Evolutionary conservation across 2,797 vertebrate species (phyloP).

Genomic region (Acanthis flammea): DNA sequence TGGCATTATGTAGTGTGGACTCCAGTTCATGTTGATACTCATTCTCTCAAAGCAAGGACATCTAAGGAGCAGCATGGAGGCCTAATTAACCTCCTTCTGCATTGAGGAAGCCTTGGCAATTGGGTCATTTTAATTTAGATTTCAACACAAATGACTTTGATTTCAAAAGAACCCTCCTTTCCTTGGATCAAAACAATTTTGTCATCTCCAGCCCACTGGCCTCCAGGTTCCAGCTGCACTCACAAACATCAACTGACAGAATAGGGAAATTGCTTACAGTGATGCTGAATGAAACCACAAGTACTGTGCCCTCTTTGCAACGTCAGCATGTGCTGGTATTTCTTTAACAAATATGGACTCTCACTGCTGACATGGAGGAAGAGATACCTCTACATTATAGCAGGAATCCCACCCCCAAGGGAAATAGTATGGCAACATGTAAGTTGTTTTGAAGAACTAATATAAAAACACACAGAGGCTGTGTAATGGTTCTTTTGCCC

Average conservation of each 20-base stretch:
- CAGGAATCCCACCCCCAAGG: not conserved
- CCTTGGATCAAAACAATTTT: not conserved
- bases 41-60: not conserved
- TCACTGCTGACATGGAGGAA: not conserved
- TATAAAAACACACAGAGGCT: not conserved
- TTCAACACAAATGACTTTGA: not conserved
- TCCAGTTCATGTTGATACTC: not conserved
- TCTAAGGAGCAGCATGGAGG: not conserved
- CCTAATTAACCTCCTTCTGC: constrained; percentile 20
- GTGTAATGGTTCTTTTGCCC: not conserved
- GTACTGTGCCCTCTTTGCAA: not conserved
- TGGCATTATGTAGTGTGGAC: not conserved
- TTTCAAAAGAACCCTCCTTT: not conserved
- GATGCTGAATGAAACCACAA: not conserved
- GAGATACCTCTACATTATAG: not conserved
- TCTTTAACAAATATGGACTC: not conserved
- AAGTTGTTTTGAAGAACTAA: not conserved
- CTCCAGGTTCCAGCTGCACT: not conserved
- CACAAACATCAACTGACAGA: not conserved
- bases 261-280: not conserved
- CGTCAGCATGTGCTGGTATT: not conserved
- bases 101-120: not conserved
- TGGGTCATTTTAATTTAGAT: not conserved
- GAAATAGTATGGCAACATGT: not conserved
- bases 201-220: not conserved